Evolutionary conservation across 2,113 vertebrate species (phyloP).

Genomic region (Condylura cristata): DNA sequence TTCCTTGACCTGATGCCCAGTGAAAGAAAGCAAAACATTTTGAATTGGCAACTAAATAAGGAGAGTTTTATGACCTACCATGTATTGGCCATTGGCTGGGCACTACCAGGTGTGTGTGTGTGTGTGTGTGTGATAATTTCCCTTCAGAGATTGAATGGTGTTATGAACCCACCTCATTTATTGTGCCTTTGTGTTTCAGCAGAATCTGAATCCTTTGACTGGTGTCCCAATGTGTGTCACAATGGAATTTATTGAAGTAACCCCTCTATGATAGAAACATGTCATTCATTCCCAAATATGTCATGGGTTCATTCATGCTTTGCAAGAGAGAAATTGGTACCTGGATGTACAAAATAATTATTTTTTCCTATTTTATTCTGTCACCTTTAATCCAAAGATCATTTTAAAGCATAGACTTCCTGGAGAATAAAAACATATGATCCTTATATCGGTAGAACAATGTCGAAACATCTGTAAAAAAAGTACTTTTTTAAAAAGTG

Average conservation of each 20-base stretch:
- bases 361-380: not conserved
- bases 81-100: not conserved
- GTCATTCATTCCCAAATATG: not conserved
- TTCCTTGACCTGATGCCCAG: not conserved
- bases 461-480: no score
- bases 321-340: not conserved
- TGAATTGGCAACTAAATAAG: conserved; percentile 7
- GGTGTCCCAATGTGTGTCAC: not conserved
- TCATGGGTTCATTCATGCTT: not conserved
- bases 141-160: not conserved
- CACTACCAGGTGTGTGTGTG: not conserved
- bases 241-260: not conserved
- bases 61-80: fast-evolving
- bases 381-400: not conserved
- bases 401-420: not conserved
- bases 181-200: not conserved
- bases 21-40: not conserved
- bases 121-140: not conserved
- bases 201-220: not conserved
- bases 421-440: not conserved
- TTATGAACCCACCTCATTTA: not conserved
- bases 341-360: not conserved
- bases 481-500: no score
- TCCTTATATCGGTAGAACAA: no score
- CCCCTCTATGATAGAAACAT: not conserved